Evolutionary conservation across 2,113 vertebrate species (phyloP).

Genomic region (Hyla sarda): DNA sequence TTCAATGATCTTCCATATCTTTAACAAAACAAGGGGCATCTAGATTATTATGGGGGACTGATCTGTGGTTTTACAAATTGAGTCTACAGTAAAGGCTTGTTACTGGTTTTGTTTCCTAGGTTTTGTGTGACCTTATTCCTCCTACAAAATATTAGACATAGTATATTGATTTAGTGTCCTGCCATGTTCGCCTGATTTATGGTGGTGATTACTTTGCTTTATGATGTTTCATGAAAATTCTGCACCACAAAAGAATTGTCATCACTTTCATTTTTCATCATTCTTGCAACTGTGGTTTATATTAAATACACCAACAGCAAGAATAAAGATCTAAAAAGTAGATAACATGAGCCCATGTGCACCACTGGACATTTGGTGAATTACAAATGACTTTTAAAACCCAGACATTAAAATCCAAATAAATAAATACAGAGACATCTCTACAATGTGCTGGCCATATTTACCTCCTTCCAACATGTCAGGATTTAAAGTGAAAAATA

Average conservation of each 20-base stretch:
- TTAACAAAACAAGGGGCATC: background rate
- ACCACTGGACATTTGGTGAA: background rate
- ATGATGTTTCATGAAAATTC: slow-evolving; percentile 55
- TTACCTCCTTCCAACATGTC: background rate
- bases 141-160: slow-evolving; percentile 41
- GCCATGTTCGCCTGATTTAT: slow-evolving; percentile 54
- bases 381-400: background rate
- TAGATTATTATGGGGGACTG: background rate
- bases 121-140: slow-evolving; percentile 42
- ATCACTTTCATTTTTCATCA: slow-evolving; percentile 40
- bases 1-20: background rate
- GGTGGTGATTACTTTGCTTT: slow-evolving; percentile 56
- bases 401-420: background rate
- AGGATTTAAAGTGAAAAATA: too few relatives aligned
- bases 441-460: background rate
- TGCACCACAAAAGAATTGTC: slow-evolving; percentile 51
- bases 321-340: slow-evolving; percentile 41
- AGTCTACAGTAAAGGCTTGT: slow-evolving; percentile 3
- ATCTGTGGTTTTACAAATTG: slow-evolving; percentile 34
- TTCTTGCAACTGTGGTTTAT: background rate
- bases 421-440: background rate
- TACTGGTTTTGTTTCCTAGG: slow-evolving; percentile 8
- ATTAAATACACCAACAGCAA: slow-evolving; percentile 18
- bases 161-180: slow-evolving; percentile 59
- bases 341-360: background rate